Base-by-base conservation (phyloP, 2,113 vertebrate species). In the Lathamus discolor region DNA sequence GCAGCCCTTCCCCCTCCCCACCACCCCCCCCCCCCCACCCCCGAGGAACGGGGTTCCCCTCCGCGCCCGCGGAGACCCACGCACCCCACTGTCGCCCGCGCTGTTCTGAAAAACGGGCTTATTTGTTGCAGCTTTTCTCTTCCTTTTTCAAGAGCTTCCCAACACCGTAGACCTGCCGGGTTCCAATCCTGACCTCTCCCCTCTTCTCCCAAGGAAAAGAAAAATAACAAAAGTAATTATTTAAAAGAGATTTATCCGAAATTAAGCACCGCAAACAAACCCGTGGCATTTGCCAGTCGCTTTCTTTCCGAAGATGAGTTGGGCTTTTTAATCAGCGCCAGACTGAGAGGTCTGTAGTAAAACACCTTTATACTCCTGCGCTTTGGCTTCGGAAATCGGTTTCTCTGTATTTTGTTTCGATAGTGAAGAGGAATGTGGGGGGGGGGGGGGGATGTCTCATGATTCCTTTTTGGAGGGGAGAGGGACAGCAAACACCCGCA, bases 311-410 rank as follows among this genome's bases (percentile, higher is more conserved):
- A 90, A 93, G 88, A 88, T 70, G 72, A 81, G 51, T 78, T 81
- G 77, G 76, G 94, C 88, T 69, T 90, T 90, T 69, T 74, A 76
- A 66, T 73, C 76, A 77, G 92, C 92, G 83, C 86, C 96, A 93
- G 95, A 78, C 93, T 82, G 88, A 79, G 83, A 90, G 93, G 97
- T 96, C 95, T 97, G 96, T 97, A 97, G 96, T 95, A 95, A 95
- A 95, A 95, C 96, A 94, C 93, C 88, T 89, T 93, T 68, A 85
- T 93, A 74, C 70, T 95, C 52, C 79, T 73, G 93, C 79, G 88
- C 96, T 96, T 95, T 61, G 63, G 93, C 92, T 96, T 96, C 93
- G 74, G 94, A 91, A 95, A 93, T 93, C 93, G 35, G 88, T 93
- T 90, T 92, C 70, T 93, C 88, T 95, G 94, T 87, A 55, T 96